Evolutionary conservation across 2,888 invertebrate genomes (phyloP).

Genomic region (Drosophila birchii): DNA sequence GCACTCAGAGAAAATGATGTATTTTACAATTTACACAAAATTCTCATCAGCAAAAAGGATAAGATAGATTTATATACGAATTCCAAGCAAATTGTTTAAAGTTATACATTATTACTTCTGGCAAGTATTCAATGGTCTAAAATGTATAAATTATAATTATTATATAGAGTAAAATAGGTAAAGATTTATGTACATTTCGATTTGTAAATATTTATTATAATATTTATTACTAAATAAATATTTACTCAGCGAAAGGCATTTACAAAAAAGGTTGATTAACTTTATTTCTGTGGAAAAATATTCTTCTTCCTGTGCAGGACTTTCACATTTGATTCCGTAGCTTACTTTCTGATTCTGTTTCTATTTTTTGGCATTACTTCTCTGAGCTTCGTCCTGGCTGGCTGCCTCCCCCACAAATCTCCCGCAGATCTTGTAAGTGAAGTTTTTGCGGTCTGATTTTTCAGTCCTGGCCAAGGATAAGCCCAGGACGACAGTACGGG

Average conservation of each 20-base stretch:
- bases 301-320: neutral
- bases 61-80: too few relatives aligned
- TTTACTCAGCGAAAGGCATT: too few relatives aligned
- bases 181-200: too few relatives aligned
- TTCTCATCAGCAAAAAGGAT: too few relatives aligned
- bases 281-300: neutral
- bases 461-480: constrained; percentile 11
- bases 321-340: constrained; percentile 3
- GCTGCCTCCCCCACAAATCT: neutral
- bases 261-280: neutral
- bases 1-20: neutral
- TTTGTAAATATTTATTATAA: too few relatives aligned
- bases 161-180: too few relatives aligned
- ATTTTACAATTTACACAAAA: too few relatives aligned
- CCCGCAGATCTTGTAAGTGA: constrained; percentile 3
- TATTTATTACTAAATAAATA: too few relatives aligned
- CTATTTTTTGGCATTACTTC: constrained; percentile 11
- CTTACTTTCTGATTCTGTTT: constrained; percentile 10
- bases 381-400: neutral
- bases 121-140: too few relatives aligned
- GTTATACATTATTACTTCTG: too few relatives aligned
- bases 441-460: constrained; percentile 20
- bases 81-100: too few relatives aligned
- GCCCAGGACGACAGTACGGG: neutral
- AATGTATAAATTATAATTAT: too few relatives aligned